A percentile compares a stretch with the other conserved stretches of the same genome.
Evolutionary conservation across 2,888 invertebrate species (phyloP).

Genomic region (Spisula solida): DNA sequence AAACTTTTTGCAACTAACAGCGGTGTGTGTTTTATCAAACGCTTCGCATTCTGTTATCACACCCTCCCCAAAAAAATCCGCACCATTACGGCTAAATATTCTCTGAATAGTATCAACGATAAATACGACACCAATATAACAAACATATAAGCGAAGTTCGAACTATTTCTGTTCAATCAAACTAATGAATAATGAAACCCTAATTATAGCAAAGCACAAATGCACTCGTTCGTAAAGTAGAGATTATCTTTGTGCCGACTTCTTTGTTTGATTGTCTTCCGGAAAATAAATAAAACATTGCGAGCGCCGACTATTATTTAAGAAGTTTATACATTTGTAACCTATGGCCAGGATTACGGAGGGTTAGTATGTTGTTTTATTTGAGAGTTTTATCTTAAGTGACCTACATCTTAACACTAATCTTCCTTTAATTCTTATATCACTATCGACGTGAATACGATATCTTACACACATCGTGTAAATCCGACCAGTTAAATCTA

Average conservation of each 20-base stretch:
- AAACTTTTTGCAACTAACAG: not conserved
- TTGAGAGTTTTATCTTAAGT: not conserved
- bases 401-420: conserved; percentile 13
- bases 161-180: not conserved
- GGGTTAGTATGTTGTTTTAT: not conserved
- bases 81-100: not conserved
- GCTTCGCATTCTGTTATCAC: not conserved
- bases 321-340: not conserved
- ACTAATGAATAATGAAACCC: conserved; percentile 8
- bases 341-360: not conserved
- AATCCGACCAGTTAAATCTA: not conserved
- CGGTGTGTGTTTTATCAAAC: not conserved
- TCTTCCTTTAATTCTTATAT: conserved; percentile 20
- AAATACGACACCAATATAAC: not conserved
- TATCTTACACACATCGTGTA: not conserved
- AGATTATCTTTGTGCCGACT: not conserved
- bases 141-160: not conserved
- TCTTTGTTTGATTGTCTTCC: conserved; percentile 20
- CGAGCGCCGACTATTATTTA: not conserved
- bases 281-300: not conserved
- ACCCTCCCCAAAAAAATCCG: not conserved
- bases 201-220: not conserved
- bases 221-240: not conserved
- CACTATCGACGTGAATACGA: conserved; percentile 15
- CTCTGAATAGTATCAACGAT: not conserved